Conservation (phyloP, 2,113 vertebrate species). For the Equus quagga region DNA sequence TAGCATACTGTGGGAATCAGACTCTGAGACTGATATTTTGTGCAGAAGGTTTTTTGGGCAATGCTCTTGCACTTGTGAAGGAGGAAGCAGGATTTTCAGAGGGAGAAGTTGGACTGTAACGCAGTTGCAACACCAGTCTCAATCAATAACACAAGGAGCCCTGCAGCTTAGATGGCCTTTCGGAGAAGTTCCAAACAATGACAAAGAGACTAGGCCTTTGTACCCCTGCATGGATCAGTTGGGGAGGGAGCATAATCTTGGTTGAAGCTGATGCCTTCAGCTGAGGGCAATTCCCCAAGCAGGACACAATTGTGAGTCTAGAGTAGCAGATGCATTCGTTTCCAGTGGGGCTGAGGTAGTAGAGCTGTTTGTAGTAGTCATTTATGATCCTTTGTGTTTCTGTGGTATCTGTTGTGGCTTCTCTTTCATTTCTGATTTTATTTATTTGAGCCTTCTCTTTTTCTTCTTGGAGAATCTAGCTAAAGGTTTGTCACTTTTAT, state of each 20-base stretch:
- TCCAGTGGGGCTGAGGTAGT: not conserved
- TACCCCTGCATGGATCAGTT: not conserved
- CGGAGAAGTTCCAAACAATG: not conserved
- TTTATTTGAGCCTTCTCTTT: too few relatives aligned
- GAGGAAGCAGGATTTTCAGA: not conserved
- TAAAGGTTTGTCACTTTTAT: too few relatives aligned
- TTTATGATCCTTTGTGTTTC: too few relatives aligned
- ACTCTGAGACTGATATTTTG: not conserved
- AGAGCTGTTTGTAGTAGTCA: too few relatives aligned
- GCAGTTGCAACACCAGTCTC: not conserved
- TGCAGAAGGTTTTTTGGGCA: not conserved
- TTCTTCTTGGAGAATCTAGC: too few relatives aligned
- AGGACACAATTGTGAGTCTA: not conserved
- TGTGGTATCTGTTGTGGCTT: too few relatives aligned
- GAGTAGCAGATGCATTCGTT: not conserved
- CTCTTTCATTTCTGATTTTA: too few relatives aligned
- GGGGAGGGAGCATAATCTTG: not conserved
- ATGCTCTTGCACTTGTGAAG: not conserved
- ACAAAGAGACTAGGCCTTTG: not conserved
- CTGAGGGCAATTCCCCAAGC: not conserved
- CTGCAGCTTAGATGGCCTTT: not conserved
- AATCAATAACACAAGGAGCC: not conserved
- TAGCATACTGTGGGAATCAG: not conserved
- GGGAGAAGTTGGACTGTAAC: not conserved
- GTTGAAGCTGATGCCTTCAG: not conserved